Conservation (phyloP, 2,113 vertebrate genomes). For the Isichthys henryi region DNA sequence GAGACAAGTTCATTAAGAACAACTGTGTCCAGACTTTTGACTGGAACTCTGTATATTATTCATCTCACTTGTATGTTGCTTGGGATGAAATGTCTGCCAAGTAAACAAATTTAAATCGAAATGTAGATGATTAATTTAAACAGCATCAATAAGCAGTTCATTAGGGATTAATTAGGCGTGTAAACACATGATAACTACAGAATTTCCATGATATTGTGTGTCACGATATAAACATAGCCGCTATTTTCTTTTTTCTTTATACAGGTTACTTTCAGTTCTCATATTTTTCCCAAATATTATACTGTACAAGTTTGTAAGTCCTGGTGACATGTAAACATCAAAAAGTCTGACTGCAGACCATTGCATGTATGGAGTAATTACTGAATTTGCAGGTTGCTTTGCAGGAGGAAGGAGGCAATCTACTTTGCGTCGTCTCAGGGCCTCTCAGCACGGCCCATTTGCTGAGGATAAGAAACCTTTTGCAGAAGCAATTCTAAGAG, state of each 20-base stretch:
- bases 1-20: too few relatives aligned
- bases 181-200: background rate
- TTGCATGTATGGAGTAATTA: background rate
- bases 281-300: background rate
- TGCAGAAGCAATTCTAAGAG: background rate
- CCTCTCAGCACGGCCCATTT: background rate
- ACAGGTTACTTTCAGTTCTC: background rate
- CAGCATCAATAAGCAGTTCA: background rate
- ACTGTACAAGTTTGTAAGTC: background rate
- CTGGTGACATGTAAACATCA: background rate
- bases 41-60: background rate
- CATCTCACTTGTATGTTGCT: background rate
- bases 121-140: background rate
- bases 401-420: background rate
- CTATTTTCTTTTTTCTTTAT: background rate
- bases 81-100: background rate
- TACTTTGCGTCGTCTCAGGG: background rate
- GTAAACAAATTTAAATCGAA: background rate
- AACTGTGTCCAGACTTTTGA: background rate
- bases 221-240: background rate
- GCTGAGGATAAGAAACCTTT: background rate
- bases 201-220: background rate
- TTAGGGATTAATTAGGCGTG: background rate
- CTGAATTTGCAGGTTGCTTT: background rate
- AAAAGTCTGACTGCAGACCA: background rate